phyloP scores from a whole-genome alignment of 2,113 vertebrate genomes.

The Megaceryle maxima region DNA sequence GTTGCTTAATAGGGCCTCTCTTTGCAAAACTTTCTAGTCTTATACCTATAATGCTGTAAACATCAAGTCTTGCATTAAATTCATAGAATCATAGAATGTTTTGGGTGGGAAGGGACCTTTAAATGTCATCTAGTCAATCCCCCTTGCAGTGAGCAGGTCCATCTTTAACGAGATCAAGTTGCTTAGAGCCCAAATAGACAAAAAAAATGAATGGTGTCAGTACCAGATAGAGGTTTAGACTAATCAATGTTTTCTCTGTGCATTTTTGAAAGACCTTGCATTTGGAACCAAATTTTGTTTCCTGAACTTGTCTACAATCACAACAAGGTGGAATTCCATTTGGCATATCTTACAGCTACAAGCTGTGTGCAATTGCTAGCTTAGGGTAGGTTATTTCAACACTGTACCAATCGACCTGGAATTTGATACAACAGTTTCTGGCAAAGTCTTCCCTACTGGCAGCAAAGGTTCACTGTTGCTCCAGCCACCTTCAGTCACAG shows the following conservation, averaged over 20 bases:
- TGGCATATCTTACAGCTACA: background rate
- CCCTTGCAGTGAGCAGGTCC: background rate
- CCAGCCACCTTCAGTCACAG: background rate
- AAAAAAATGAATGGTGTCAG: background rate
- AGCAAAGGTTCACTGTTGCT: background rate
- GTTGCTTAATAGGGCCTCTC: background rate
- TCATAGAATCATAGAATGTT: background rate
- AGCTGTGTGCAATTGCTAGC: background rate
- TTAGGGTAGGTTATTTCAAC: background rate
- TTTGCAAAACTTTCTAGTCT: background rate
- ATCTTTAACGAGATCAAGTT: background rate
- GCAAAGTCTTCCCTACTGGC: background rate
- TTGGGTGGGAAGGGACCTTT: background rate
- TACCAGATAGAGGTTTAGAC: background rate
- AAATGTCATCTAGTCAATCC: background rate
- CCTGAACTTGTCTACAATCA: background rate
- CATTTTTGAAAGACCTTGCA: background rate
- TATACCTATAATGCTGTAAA: background rate
- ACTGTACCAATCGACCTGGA: background rate
- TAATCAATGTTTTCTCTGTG: background rate
- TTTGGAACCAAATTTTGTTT: background rate
- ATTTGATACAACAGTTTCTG: constrained; percentile 1
- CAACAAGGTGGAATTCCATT: background rate
- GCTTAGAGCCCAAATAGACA: background rate
- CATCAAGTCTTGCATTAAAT: background rate